phyloP scores from a whole-genome alignment of 2,888 invertebrate genomes.

The Drosophila glabriapex region DNA sequence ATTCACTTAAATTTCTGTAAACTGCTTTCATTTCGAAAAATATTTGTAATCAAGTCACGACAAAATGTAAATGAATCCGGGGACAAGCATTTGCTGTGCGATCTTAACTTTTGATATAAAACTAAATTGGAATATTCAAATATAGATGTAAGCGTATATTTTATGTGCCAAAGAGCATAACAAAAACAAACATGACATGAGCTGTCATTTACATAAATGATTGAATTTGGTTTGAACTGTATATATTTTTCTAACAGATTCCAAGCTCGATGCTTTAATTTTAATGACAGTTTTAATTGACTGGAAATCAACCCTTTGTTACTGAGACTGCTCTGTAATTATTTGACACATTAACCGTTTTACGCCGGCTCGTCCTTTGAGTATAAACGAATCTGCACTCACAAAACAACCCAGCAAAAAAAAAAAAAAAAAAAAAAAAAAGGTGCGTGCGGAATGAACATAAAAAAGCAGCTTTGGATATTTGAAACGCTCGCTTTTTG shows the following conservation, averaged over 20 bases:
- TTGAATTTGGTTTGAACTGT: not conserved
- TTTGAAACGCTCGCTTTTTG: slow-evolving; percentile 31
- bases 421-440: slow-evolving; percentile 11
- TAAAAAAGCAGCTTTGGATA: slow-evolving; percentile 48
- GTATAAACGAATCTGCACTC: slow-evolving; percentile 52
- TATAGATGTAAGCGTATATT: not conserved
- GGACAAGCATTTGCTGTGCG: not conserved
- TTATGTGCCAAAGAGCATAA: not conserved
- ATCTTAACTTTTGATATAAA: not conserved
- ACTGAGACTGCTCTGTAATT: slow-evolving; percentile 35
- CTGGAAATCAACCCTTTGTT: slow-evolving; percentile 61
- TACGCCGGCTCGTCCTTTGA: slow-evolving; percentile 63
- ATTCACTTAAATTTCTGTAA: too few species aligned
- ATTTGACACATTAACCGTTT: slow-evolving; percentile 76
- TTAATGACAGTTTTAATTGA: slow-evolving; percentile 71
- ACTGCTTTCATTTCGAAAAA: not conserved
- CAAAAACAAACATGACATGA: slow-evolving; percentile 26
- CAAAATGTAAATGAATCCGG: not conserved
- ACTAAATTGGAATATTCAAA: not conserved
- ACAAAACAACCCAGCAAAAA: slow-evolving; percentile 4
- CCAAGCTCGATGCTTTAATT: slow-evolving; percentile 20
- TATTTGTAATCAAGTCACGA: not conserved
- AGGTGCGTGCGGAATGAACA: slow-evolving; percentile 31
- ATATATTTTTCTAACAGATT: not conserved
- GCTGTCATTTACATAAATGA: not conserved